Base-by-base conservation (phyloP, 2,888 invertebrate species). In the Catocala fraxini region DNA sequence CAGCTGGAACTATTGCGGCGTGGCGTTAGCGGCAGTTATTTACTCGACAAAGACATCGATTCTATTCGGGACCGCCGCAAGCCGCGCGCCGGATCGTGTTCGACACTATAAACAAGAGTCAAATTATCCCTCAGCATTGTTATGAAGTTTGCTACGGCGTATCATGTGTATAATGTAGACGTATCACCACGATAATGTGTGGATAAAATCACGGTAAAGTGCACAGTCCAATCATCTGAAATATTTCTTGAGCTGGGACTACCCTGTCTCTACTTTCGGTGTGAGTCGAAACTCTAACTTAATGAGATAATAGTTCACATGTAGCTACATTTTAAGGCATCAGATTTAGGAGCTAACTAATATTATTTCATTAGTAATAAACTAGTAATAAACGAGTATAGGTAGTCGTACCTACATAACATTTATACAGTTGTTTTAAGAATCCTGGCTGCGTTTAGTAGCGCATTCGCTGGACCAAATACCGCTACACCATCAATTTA, bases 41-140 rank as follows among this genome's bases (percentile, higher is more conserved):
- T 77, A 71, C 77, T 76, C 79, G 83, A 85, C 87, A 88, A 85
- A 84, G 88, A 88, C 87, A 84, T 81, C 79, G 83, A 82, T 87
- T 89, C 77, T 78, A 65, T 75, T 75, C 68, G 54, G 56, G 54
- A 54, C 66, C 59, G 54, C 57, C 65, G 61, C 65, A 4, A 25
- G 4, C 25, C 25, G 25, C 4, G 25, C 58, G 53, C 57, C 63
- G 62, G 68, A 60, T 70, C 70, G 59, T 70, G 69, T 69, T 68
- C 75, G 53, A 60, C 57, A 67, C 59, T 70, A 57, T 77, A 77
- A 77, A 77, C 73, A 76, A 71, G 66, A 63, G 71, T 77, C 77
- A 63, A 69, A 74, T 72, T 70, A 70, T 64, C 47, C 66, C 53
- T 51, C 59, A 63, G 67, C 60, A 63, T 71, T 71, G 78, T 72